Evolutionary conservation across 2,113 vertebrate genomes (phyloP).

Genomic region (Syrmaticus mikado): DNA sequence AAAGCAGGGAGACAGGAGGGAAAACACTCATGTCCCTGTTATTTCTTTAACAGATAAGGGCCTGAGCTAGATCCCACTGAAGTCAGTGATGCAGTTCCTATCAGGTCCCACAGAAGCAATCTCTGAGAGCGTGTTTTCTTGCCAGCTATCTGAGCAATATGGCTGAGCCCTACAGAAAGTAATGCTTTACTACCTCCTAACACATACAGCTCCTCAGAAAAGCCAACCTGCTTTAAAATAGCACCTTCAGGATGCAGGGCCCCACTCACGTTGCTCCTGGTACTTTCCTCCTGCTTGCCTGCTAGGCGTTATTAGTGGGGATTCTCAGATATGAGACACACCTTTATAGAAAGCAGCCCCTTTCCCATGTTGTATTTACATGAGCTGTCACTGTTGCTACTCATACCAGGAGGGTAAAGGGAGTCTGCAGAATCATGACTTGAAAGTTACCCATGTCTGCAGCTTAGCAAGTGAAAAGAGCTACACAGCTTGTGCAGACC

Average conservation of each 20-base stretch:
- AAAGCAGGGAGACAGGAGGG: not conserved
- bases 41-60: constrained; percentile 40
- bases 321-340: not conserved
- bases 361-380: not conserved
- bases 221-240: not conserved
- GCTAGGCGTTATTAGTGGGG: not conserved
- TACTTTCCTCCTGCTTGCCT: not conserved
- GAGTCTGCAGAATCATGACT: not conserved
- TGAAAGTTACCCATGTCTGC: not conserved
- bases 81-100: not conserved
- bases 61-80: not conserved
- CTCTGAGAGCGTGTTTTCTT: not conserved
- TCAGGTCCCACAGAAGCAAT: not conserved
- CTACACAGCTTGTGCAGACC: not conserved
- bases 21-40: not conserved
- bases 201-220: not conserved
- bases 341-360: not conserved
- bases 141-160: not conserved
- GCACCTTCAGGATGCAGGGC: not conserved
- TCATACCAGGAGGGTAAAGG: not conserved
- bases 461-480: not conserved
- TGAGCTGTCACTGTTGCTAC: not conserved
- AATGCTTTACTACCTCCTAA: not conserved
- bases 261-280: not conserved
- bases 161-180: not conserved